Percentiles rank a stretch among this genome's conserved stretches.
Evolutionary conservation across 2,888 invertebrate genomes (phyloP).

Genomic region (Chrysina gloriosa): DNA sequence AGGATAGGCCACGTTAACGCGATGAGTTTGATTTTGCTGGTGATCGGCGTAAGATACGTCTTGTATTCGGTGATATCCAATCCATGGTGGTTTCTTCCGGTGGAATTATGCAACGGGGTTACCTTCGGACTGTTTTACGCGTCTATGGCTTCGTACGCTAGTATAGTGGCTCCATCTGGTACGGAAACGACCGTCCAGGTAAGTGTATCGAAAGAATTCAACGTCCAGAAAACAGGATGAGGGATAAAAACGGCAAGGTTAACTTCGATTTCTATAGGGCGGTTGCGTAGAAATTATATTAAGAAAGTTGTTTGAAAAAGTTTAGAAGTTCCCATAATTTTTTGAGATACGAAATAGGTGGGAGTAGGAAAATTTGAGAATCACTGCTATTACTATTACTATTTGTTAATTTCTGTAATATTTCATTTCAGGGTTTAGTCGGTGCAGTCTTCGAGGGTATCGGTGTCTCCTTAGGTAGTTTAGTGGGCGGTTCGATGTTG

Average conservation of each 20-base stretch:
- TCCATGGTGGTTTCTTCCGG: constrained; percentile 86
- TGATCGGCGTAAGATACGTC: constrained; percentile 83
- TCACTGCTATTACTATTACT: no score
- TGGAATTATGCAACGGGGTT: constrained; percentile 88
- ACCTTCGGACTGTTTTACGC: constrained; percentile 91
- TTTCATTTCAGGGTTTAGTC: constrained; percentile 76
- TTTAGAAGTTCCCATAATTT: no score
- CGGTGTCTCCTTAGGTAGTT: constrained; percentile 83
- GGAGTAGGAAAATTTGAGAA: no score
- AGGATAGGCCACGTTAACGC: constrained; percentile 84
- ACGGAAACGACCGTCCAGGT: constrained; percentile 90
- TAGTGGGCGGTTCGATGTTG: constrained; percentile 80
- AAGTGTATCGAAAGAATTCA: no score
- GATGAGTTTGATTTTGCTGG: constrained; percentile 84
- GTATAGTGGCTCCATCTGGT: constrained; percentile 83
- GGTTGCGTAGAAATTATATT: no score
- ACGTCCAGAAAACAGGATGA: no score
- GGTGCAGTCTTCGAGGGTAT: constrained; percentile 90
- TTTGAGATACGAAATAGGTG: no score
- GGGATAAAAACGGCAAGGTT: no score
- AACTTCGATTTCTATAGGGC: no score
- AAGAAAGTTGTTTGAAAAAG: no score
- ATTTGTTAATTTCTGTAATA: not conserved
- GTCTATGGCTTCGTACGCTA: constrained; percentile 90
- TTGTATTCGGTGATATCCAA: constrained; percentile 83